Conservation (phyloP, 2,888 invertebrate species). For the Morinoia aosen region DNA sequence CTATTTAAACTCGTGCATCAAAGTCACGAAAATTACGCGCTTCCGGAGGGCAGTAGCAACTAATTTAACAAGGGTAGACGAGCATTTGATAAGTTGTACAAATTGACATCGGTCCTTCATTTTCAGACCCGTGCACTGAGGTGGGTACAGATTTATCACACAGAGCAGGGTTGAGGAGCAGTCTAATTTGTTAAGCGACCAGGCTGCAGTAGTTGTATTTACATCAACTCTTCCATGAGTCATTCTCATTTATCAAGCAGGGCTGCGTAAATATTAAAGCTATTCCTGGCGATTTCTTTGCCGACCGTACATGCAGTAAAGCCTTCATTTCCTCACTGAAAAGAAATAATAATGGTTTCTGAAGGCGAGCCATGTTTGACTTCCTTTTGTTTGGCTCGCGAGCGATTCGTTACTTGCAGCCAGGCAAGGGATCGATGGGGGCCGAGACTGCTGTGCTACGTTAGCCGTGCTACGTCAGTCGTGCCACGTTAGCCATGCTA, state of each 20-base stretch:
- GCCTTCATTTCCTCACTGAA: slow-evolving; percentile 38
- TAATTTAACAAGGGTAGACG: neutral
- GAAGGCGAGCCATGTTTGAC: slow-evolving; percentile 41
- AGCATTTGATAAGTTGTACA: neutral
- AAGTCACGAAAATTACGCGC: neutral
- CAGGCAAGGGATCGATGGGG: neutral
- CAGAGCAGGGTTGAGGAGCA: neutral
- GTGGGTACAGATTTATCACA: neutral
- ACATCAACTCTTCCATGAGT: neutral
- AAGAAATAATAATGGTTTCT: slow-evolving; percentile 29
- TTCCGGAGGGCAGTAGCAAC: neutral
- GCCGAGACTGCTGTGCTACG: neutral
- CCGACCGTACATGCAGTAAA: slow-evolving; percentile 12
- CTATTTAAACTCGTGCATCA: neutral
- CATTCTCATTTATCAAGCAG: neutral
- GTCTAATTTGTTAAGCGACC: slow-evolving; percentile 17
- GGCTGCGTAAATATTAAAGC: slow-evolving; percentile 1
- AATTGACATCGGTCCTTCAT: neutral
- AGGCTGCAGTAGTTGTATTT: neutral
- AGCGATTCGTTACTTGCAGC: slow-evolving; percentile 28
- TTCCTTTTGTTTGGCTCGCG: slow-evolving; percentile 34
- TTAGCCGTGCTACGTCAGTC: neutral
- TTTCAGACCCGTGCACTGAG: neutral
- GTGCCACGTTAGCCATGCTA: neutral
- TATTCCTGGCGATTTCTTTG: neutral